phyloP scores from a whole-genome alignment of 2,888 invertebrate genomes.

The Pollenia amentaria region DNA sequence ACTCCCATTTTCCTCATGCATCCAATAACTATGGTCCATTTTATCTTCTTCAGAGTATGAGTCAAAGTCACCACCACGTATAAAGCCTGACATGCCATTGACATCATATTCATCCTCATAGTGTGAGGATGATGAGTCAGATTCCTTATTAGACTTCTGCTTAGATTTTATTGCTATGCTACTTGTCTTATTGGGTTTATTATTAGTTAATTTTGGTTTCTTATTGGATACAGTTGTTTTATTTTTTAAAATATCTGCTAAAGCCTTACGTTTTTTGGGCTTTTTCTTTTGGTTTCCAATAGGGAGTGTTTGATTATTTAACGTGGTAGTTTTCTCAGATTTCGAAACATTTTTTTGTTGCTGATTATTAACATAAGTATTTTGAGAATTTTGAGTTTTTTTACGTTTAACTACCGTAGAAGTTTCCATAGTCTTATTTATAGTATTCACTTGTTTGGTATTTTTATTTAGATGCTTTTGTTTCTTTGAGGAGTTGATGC shows the following conservation, averaged over 20 bases:
- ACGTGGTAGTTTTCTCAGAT: not conserved
- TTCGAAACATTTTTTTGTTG: not conserved
- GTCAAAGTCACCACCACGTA: constrained; percentile 60
- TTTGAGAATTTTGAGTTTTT: not conserved
- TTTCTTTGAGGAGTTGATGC: not conserved
- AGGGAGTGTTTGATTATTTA: not conserved
- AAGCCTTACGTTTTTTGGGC: constrained; percentile 18
- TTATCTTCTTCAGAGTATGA: constrained; percentile 3
- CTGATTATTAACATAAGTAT: not conserved
- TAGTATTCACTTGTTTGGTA: not conserved
- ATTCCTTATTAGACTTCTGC: not conserved
- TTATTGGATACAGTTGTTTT: not conserved
- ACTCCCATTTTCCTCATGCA: constrained; percentile 1
- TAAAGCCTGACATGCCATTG: constrained; percentile 46
- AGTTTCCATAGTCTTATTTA: not conserved
- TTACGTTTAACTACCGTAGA: not conserved
- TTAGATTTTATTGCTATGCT: not conserved
- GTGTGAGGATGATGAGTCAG: not conserved
- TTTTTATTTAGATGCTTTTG: not conserved
- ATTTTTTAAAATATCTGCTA: not conserved
- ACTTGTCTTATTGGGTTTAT: not conserved
- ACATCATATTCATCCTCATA: constrained; percentile 24
- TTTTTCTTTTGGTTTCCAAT: constrained; percentile 28
- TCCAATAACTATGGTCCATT: constrained; percentile 34
- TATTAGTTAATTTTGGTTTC: constrained; percentile 46